Base-by-base conservation (phyloP, 2,797 vertebrate species). In the Capromys pilorides region DNA sequence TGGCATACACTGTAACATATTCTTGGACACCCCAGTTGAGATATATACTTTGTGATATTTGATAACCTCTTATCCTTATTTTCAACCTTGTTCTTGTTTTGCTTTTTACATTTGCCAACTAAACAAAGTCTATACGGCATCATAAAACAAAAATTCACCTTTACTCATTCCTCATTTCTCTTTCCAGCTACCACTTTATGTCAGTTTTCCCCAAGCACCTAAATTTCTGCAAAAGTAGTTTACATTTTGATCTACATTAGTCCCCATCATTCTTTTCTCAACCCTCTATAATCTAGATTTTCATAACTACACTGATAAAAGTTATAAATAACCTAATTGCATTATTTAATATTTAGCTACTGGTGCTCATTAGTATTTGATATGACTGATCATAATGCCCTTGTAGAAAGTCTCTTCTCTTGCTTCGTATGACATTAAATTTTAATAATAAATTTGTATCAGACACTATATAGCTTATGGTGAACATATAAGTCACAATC, bases 261-360 rank as follows among this genome's bases (percentile, higher is more conserved):
- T 24, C 80, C 66, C 19, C 66, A 21, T 41, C 14, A 54, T 19
- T 88, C 64, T 91, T 71, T 90, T 64, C 59, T 49, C 24, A 66
- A 73, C 4, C 54, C 41, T 41, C 11, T 92, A 9, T 66, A 59
- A 85, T 81, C 79, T 39, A 59, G 33, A 69, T 66, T 93, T 90
- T 86, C 77, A 93, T 88, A 80, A 93, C 21, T 62, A 88, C 39
- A 90, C 86, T 95, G 64, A 28, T 28, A 85, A 94, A 95, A 54
- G 45, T 94, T 86, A 88, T 28, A 90, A 75, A 82, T 91, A 51
- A 83, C 36, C 36, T 80, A 51, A 71, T 45, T 94, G 41, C 36
- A 66, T 12, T 75, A 92, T 71, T 8, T 75, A 92, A 82, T 87
- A 26, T 33, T 8, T 71, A 77, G 24, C n/a, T 77, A n/a, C 71